Percentiles rank a stretch among this genome's conserved stretches.
Conservation (phyloP, 30 jellyfish, hydroid and myxozoan species). For the Clytia hemisphaerica region DNA sequence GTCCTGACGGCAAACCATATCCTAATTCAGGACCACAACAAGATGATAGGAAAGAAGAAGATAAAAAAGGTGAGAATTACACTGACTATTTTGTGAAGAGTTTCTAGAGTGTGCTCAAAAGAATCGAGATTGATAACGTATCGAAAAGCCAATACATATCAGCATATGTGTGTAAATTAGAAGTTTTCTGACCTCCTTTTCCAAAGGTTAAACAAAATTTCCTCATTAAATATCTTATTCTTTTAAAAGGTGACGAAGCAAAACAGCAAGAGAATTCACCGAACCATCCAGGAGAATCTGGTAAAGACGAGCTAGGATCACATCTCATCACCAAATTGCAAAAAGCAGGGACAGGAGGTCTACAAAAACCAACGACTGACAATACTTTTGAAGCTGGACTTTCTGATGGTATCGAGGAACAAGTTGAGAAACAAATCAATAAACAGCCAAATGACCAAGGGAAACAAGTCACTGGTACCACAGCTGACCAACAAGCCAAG, state of each 20-base stretch:
- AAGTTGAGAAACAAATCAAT: neutral
- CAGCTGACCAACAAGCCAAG: too few relatives aligned
- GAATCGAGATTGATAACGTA: too few relatives aligned
- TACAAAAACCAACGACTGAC: neutral
- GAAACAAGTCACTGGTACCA: constrained; percentile 5
- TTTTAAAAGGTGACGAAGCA: neutral
- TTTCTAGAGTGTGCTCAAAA: too few relatives aligned
- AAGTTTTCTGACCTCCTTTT: too few relatives aligned
- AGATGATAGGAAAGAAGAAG: neutral
- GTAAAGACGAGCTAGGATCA: constrained; percentile 26
- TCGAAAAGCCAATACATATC: too few relatives aligned
- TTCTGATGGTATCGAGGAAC: too few relatives aligned
- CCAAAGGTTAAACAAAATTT: too few relatives aligned
- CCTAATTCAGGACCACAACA: constrained; percentile 14
- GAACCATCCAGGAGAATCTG: constrained; percentile 12
- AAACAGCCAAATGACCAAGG: neutral
- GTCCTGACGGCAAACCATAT: constrained; percentile 30
- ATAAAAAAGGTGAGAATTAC: too few relatives aligned
- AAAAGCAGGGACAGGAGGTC: neutral
- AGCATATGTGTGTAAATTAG: too few relatives aligned
- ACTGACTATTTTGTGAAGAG: too few relatives aligned
- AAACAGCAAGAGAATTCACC: constrained; percentile 8
- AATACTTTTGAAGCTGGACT: neutral
- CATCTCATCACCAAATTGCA: constrained; percentile 6
- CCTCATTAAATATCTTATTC: too few relatives aligned